phyloP scores from a whole-genome alignment of 1,140 invertebrate genomes.

The Procambarus virginalis region DNA sequence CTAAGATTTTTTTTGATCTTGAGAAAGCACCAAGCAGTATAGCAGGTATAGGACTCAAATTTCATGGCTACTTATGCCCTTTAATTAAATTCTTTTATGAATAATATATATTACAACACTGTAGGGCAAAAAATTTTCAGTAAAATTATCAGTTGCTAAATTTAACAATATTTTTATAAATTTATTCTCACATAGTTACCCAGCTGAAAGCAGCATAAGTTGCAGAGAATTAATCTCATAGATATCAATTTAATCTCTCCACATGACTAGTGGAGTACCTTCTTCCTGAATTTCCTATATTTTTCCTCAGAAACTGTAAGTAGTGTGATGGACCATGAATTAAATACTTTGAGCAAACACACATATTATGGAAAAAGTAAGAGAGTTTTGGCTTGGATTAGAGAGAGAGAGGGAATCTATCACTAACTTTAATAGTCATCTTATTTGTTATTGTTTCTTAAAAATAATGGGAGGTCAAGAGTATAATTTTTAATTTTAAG shows the following conservation, averaged over 20 bases:
- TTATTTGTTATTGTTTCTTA: neutral
- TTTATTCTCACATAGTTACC: conserved; percentile 5
- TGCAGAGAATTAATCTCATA: conserved; percentile 29
- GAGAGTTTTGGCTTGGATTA: neutral
- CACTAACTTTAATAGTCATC: neutral
- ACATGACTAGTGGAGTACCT: conserved; percentile 52
- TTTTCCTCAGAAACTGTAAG: conserved; percentile 59
- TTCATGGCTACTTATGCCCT: neutral
- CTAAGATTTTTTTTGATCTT: conserved; percentile 31
- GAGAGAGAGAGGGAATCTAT: neutral
- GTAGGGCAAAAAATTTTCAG: neutral
- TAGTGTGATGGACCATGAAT: conserved; percentile 44
- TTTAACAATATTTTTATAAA: neutral
- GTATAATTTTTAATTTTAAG: neutral
- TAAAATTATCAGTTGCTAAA: neutral
- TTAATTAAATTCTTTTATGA: neutral
- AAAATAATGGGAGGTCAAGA: neutral
- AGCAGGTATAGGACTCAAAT: neutral
- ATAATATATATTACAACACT: neutral
- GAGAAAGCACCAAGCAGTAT: conserved; percentile 37
- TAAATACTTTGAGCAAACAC: conserved; percentile 42
- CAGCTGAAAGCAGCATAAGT: neutral
- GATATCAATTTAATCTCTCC: conserved; percentile 54
- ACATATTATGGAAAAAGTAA: conserved; percentile 11
- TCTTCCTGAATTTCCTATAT: conserved; percentile 59